Evolutionary conservation across 2,797 vertebrate genomes (phyloP), one percentile per base, ranked within the genome.

Genomic region (Poliocrania exsul): DNA sequence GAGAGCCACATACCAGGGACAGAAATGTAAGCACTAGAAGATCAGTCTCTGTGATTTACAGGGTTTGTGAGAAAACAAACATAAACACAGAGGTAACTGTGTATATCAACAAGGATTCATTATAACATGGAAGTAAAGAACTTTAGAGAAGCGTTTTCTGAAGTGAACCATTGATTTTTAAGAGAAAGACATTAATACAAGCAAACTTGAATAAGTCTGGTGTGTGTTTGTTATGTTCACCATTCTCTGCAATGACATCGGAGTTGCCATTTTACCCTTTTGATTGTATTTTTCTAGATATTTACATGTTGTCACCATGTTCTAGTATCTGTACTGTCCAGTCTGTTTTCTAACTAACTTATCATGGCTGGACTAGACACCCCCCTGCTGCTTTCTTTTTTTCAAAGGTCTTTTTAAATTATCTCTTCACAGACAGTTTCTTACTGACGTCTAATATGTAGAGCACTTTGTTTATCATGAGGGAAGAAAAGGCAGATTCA

Each of bases 381-480:
- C 73, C 81, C 50, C 42, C 24, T 74, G 35, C 62, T 87, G 84
- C 77, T 88, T 78, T 89, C 50, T 83, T 62, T 91, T 88, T 91
- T 95, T 74, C 33, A 85, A 67, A 86, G 75, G 31, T 65, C 23
- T 58, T 95, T 95, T 83, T 51, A 82, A 92, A 86, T 95, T 94
- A 96, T 96, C 94, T 91, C 17, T 72, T 77, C 58, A 58, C 82
- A 88, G 61, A 83, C 89, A 79, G 92, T 81, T 83, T 82, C 73
- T 94, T 50, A 66, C 29, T 95, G 94, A 96, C 60, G 82, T 96
- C 87, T 73, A 82, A 46, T 92, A 90, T 93, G 80, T 95, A 62
- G 58, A 85, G 40, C 44, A 89, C 57, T 92, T 93, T 91, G 92
- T 95, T 95, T 94, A 89, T 94, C 57, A 5, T 3, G 24, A 66